Evolutionary conservation across 2,797 vertebrate species (phyloP).

Genomic region (Neosilurus mollespiculum): DNA sequence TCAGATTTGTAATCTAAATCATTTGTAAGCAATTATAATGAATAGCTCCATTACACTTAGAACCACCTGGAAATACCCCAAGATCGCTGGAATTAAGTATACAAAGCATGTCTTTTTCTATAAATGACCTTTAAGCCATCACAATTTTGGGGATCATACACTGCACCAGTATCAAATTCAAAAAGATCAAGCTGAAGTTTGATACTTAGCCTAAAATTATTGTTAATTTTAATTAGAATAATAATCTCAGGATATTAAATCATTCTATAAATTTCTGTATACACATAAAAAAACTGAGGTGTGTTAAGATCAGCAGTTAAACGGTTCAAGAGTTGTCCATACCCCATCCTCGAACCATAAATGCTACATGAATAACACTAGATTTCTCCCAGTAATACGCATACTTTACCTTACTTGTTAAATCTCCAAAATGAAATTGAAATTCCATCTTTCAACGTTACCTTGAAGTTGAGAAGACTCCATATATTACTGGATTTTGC

Average conservation of each 20-base stretch:
- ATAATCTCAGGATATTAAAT: neutral
- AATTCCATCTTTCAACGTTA: constrained; percentile 52
- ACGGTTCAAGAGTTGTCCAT: neutral
- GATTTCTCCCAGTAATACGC: neutral
- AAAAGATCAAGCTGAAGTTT: neutral
- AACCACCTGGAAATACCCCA: neutral
- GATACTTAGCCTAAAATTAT: neutral
- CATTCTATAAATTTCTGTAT: neutral
- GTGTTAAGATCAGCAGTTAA: neutral
- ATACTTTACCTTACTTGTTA: neutral
- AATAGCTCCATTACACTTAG: neutral
- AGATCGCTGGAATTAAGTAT: neutral
- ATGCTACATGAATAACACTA: neutral
- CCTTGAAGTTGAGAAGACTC: constrained; percentile 86
- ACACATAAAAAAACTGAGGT: too few species aligned
- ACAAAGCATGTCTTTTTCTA: neutral
- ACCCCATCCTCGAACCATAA: neutral
- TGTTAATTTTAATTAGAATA: neutral
- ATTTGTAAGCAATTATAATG: neutral
- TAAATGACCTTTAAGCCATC: neutral
- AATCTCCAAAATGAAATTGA: neutral
- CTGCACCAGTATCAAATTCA: neutral
- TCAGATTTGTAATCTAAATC: neutral
- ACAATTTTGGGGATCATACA: neutral
- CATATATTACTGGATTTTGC: constrained; percentile 81